Conservation (phyloP, 2,888 invertebrate species). For the Acrobasis consociella region DNA sequence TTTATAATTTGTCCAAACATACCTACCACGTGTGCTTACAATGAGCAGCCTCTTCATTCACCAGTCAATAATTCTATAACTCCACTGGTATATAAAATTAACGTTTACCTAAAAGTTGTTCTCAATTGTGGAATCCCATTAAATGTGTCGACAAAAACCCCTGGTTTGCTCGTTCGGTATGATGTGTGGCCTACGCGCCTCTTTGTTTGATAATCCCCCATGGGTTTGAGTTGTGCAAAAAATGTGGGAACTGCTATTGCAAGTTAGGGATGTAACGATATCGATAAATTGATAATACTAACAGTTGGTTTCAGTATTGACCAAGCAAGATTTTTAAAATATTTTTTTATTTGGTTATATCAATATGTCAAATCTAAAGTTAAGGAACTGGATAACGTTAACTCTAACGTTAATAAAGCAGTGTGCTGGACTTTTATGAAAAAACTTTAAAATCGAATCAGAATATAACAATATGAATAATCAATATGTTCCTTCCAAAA, state of each 20-base stretch:
- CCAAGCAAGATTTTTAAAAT: no score
- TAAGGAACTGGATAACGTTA: no score
- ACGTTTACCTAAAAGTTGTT: conserved; percentile 45
- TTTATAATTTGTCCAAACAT: conserved; percentile 11
- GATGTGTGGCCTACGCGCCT: conserved; percentile 71
- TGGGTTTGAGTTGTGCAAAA: conserved; percentile 59
- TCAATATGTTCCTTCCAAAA: no score
- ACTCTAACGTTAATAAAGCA: no score
- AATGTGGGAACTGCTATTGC: conserved; percentile 66
- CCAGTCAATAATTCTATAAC: conserved; percentile 27
- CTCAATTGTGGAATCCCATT: conserved; percentile 68
- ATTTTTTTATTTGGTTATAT: no score
- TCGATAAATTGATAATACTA: conserved; percentile 9
- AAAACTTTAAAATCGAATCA: no score
- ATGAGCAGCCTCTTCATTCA: conserved; percentile 9
- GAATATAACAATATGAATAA: no score
- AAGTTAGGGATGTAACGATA: conserved; percentile 43
- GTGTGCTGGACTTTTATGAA: no score
- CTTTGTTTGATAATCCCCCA: conserved; percentile 71
- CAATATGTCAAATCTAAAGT: no score
- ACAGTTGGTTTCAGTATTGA: no score
- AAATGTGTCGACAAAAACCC: conserved; percentile 65
- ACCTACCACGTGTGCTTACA: conserved; percentile 13
- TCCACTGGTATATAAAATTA: conserved; percentile 30
- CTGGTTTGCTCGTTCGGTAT: conserved; percentile 54